A percentile compares a stretch with the other conserved stretches of the same genome.
Conservation (phyloP, 2,888 invertebrate genomes). For the Leptarthrus brevirostris region DNA sequence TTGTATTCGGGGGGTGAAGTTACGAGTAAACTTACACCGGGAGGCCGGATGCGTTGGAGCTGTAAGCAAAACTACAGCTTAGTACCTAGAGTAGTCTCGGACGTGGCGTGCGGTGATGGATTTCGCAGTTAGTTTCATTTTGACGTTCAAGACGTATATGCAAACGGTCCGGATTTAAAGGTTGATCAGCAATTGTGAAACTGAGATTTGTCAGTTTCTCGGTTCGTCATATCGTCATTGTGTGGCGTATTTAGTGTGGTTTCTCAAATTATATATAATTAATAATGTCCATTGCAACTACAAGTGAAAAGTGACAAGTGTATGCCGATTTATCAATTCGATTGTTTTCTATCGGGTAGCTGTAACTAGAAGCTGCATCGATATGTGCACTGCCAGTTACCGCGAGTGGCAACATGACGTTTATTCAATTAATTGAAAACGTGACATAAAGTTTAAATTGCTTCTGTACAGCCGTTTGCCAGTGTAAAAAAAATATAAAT, state of each 20-base stretch:
- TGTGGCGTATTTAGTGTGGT: too few relatives aligned
- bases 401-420: constrained; percentile 36
- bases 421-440: constrained; percentile 54
- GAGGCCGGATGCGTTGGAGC: constrained; percentile 45
- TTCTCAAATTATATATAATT: too few relatives aligned
- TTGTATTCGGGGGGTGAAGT: constrained; percentile 31
- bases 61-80: constrained; percentile 45
- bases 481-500: neutral
- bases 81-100: constrained; percentile 53
- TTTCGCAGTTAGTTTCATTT: constrained; percentile 21
- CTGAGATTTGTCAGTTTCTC: neutral
- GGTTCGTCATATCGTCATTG: too few relatives aligned
- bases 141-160: constrained; percentile 44
- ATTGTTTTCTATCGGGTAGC: constrained; percentile 6
- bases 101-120: constrained; percentile 40
- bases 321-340: neutral
- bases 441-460: constrained; percentile 51
- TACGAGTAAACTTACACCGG: constrained; percentile 52
- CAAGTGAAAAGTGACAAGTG: constrained; percentile 3
- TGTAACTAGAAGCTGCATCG: neutral
- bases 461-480: too few relatives aligned
- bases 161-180: constrained; percentile 26
- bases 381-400: constrained; percentile 16
- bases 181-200: neutral
- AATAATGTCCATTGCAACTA: too few relatives aligned